A percentile compares a stretch with the other conserved stretches of the same genome.
Evolutionary conservation across 2,113 vertebrate species (phyloP).

Genomic region (Pogonocichla stellata): DNA sequence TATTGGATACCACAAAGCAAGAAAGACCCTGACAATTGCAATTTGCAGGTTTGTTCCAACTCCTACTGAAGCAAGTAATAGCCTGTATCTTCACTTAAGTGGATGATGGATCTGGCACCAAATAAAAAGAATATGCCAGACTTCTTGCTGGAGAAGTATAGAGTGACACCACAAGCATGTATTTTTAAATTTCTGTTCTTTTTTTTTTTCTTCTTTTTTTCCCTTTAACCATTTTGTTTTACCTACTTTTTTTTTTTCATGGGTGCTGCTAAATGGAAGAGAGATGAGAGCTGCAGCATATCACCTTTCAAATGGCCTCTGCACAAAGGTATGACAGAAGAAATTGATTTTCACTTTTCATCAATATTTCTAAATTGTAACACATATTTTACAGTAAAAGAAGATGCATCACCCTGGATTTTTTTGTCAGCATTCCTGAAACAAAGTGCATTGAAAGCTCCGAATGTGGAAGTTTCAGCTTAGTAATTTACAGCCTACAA

Average conservation of each 20-base stretch:
- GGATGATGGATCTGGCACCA: not conserved
- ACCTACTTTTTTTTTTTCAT: not conserved
- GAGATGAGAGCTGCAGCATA: not conserved
- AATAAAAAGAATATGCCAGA: not conserved
- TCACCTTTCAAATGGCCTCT: conserved; percentile 34
- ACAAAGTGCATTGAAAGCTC: conserved; percentile 1
- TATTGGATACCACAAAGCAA: not conserved
- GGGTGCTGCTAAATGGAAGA: not conserved
- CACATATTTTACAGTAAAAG: conserved; percentile 25
- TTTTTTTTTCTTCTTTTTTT: not conserved
- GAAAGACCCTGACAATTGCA: not conserved
- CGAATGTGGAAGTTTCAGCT: not conserved
- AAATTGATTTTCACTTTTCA: conserved; percentile 66
- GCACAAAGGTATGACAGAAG: conserved; percentile 13
- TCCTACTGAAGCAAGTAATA: not conserved
- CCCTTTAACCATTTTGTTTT: not conserved
- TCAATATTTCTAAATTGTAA: conserved; percentile 51
- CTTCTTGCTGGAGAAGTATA: not conserved
- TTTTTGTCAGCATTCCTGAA: conserved; percentile 26
- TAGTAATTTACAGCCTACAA: conserved; percentile 23
- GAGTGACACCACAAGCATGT: not conserved
- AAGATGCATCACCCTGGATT: not conserved
- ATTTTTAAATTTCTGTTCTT: not conserved
- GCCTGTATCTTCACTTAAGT: not conserved
- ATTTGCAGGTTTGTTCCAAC: not conserved